A percentile compares a stretch with the other conserved stretches of the same genome.
phyloP scores from a whole-genome alignment of 2,797 vertebrate species.

The Chelmon rostratus region DNA sequence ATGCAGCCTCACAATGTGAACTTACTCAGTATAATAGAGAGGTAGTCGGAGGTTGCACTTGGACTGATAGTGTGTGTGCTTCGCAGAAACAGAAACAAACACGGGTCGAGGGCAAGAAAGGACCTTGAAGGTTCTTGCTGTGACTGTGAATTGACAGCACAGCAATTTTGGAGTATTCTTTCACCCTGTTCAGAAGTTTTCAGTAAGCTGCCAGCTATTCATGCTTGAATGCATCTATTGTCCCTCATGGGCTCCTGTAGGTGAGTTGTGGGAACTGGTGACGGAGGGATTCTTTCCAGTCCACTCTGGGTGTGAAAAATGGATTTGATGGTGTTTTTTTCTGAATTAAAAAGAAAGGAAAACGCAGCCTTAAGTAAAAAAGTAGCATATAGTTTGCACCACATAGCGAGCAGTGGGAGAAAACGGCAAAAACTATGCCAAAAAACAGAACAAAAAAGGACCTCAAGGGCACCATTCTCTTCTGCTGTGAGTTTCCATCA shows the following conservation, averaged over 20 bases:
- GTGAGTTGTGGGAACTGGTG: conserved; percentile 69
- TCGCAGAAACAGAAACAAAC: conserved; percentile 2
- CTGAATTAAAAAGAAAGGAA: background rate
- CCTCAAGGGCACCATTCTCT: conserved; percentile 19
- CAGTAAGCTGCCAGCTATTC: conserved; percentile 54
- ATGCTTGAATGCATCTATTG: conserved; percentile 70
- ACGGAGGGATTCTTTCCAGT: conserved; percentile 61
- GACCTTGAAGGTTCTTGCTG: conserved; percentile 24
- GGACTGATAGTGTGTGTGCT: background rate
- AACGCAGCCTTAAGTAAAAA: conserved; percentile 1
- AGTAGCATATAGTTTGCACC: conserved; percentile 19
- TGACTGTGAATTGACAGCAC: conserved; percentile 37
- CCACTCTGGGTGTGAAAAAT: conserved; percentile 38
- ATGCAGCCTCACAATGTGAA: background rate
- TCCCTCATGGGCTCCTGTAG: conserved; percentile 57
- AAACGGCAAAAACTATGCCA: conserved; percentile 17
- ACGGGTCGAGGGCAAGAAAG: background rate
- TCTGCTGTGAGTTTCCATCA: conserved; percentile 30
- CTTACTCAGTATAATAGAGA: background rate
- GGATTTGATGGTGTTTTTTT: background rate
- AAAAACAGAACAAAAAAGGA: conserved; percentile 2
- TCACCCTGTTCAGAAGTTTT: conserved; percentile 46
- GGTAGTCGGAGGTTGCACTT: background rate
- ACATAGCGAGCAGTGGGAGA: conserved; percentile 4
- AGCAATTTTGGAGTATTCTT: conserved; percentile 45